Conservation (phyloP, 2,113 vertebrate genomes). For the Trachemys scripta region DNA sequence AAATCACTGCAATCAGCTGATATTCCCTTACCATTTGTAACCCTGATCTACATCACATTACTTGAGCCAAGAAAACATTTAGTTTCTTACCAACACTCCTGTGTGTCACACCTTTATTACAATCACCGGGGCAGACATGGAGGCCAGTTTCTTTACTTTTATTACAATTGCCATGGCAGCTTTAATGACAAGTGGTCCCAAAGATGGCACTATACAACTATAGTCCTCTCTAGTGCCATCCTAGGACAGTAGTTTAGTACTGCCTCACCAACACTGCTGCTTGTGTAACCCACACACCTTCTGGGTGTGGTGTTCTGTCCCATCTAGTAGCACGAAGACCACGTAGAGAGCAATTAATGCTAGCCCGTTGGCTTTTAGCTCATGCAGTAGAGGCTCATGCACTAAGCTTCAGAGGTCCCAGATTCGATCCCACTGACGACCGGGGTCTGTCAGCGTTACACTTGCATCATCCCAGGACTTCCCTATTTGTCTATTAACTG, state of each 20-base stretch:
- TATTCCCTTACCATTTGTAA: neutral
- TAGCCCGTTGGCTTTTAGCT: no score
- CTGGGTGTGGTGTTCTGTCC: no score
- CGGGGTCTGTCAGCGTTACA: no score
- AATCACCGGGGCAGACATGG: neutral
- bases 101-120: neutral
- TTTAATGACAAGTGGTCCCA: neutral
- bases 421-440: no score
- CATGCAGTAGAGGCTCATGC: no score
- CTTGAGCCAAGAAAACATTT: neutral
- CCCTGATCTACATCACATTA: neutral
- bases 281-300: no score
- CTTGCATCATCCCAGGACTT: neutral
- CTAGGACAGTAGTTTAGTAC: neutral
- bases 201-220: neutral
- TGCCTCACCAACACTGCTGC: accelerated
- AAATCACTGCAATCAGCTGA: neutral
- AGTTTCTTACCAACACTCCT: neutral
- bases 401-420: no score
- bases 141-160: neutral
- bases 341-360: no score
- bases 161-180: neutral
- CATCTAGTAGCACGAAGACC: no score
- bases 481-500: neutral
- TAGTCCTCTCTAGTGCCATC: no score